These are phyloP conservation scores for Palaemon carinicauda DNA, from an alignment of 1,140 invertebrate genomes.

Conservation along the genomic window DNA sequence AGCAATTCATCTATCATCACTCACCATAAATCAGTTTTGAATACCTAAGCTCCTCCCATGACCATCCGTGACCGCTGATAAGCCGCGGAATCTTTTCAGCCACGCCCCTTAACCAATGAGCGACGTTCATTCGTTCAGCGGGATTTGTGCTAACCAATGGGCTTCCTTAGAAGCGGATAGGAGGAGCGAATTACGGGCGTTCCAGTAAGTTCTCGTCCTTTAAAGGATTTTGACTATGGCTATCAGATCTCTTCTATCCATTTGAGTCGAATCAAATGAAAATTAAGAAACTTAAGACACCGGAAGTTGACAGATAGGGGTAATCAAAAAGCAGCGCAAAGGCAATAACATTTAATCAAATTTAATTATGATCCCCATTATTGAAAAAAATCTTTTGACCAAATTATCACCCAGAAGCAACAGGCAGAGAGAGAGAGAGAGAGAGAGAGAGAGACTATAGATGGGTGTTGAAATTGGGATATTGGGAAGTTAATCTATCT, in stretches of 20 bases:
- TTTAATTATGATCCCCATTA: too few species aligned
- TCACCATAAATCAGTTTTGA: conserved; percentile 54
- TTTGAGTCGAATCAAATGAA: background rate
- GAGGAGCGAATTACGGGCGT: background rate
- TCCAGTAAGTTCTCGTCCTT: background rate
- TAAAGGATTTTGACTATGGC: background rate
- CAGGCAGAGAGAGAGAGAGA: too few species aligned
- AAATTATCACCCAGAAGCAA: too few species aligned
- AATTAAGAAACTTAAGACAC: too few species aligned
- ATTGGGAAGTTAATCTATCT: background rate
- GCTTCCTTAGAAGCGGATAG: background rate
- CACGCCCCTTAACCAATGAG: background rate
- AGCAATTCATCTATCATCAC: conserved; percentile 37
- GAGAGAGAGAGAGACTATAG: too few species aligned
- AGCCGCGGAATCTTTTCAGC: background rate
- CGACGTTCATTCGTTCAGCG: background rate
- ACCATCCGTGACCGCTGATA: background rate
- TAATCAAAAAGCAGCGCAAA: too few species aligned
- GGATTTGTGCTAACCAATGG: background rate
- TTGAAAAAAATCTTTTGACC: too few species aligned
- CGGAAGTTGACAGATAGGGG: too few species aligned
- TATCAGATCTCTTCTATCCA: background rate
- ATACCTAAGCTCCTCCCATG: conserved; percentile 13
- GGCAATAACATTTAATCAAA: too few species aligned
- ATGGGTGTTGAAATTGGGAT: too few species aligned